Percentiles rank a stretch among this genome's conserved stretches.
phyloP scores from a whole-genome alignment of 2,888 invertebrate species.

The Lasioglossum malachurum region DNA sequence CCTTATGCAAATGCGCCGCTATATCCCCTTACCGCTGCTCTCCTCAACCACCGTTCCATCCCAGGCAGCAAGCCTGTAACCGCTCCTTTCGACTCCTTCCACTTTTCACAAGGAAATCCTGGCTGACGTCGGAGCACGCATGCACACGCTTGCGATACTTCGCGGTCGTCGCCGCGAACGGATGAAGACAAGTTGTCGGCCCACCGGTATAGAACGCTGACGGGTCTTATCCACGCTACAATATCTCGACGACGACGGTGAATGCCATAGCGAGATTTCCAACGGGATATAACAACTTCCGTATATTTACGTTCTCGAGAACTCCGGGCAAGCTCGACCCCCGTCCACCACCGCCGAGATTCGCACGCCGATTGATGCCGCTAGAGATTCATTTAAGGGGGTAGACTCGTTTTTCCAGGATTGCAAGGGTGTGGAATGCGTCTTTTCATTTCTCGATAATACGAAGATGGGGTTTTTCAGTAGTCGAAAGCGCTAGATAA shows the following conservation, averaged over 20 bases:
- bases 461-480: no score
- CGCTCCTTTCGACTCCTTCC: slow-evolving; percentile 27
- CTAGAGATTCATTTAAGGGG: no score
- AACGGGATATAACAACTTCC: background rate
- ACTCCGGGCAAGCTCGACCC: background rate
- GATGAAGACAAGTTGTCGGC: slow-evolving; percentile 23
- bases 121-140: slow-evolving; percentile 26
- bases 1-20: slow-evolving; percentile 68
- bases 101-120: slow-evolving; percentile 37
- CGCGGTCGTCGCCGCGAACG: slow-evolving; percentile 8
- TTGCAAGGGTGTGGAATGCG: no score
- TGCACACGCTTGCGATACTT: slow-evolving; percentile 19
- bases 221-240: slow-evolving; percentile 5
- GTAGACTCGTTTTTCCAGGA: no score
- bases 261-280: background rate
- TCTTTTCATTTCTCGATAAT: no score
- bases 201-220: background rate
- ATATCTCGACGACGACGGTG: background rate
- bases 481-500: no score
- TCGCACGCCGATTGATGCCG: background rate
- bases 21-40: background rate
- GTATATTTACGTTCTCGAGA: background rate
- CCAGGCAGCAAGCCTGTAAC: background rate
- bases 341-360: background rate
- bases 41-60: background rate